phyloP scores from a whole-genome alignment of 1,140 invertebrate genomes.

The Drosophila biarmipes region DNA sequence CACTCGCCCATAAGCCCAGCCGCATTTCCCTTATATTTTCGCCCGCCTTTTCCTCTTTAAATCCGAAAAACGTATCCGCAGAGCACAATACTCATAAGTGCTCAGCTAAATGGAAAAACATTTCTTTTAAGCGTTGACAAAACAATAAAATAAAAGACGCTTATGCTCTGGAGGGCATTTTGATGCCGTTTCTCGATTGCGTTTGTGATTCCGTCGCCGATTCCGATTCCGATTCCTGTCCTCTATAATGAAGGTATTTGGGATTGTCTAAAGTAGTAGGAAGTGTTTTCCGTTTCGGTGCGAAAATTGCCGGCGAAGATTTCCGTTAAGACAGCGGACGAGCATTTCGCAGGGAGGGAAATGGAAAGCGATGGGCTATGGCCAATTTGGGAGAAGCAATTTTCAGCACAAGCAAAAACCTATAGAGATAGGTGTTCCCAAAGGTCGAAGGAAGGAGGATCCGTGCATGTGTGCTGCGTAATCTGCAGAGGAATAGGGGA shows the following conservation, averaged over 20 bases:
- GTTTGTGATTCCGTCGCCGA: slow-evolving; percentile 45
- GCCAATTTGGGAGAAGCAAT: slow-evolving; percentile 64
- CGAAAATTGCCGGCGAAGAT: slow-evolving; percentile 67
- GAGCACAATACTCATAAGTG: slow-evolving; percentile 75
- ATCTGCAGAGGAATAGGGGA: slow-evolving; percentile 42
- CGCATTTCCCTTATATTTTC: slow-evolving; percentile 51
- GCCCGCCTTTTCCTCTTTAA: slow-evolving; percentile 8
- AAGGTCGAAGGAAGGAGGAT: slow-evolving; percentile 12
- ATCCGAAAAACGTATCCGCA: slow-evolving; percentile 68
- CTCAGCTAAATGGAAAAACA: slow-evolving; percentile 81
- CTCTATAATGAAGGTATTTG: slow-evolving; percentile 74
- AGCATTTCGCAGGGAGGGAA: background rate
- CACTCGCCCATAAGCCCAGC: slow-evolving; percentile 42
- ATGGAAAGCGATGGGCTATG: slow-evolving; percentile 12
- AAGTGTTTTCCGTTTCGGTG: slow-evolving; percentile 46
- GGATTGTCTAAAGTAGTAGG: slow-evolving; percentile 58
- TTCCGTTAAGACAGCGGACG: slow-evolving; percentile 55
- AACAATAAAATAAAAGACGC: slow-evolving; percentile 80
- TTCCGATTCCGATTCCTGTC: slow-evolving; percentile 43
- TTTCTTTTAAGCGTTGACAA: slow-evolving; percentile 82
- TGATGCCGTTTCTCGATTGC: slow-evolving; percentile 54
- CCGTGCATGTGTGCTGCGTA: slow-evolving; percentile 13
- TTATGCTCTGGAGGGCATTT: slow-evolving; percentile 67
- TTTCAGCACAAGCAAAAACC: slow-evolving; percentile 48
- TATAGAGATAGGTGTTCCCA: slow-evolving; percentile 52